These are phyloP conservation scores for Polymixis flavicincta DNA, from an alignment of 2,888 invertebrate species.

Conservation along the genomic window DNA sequence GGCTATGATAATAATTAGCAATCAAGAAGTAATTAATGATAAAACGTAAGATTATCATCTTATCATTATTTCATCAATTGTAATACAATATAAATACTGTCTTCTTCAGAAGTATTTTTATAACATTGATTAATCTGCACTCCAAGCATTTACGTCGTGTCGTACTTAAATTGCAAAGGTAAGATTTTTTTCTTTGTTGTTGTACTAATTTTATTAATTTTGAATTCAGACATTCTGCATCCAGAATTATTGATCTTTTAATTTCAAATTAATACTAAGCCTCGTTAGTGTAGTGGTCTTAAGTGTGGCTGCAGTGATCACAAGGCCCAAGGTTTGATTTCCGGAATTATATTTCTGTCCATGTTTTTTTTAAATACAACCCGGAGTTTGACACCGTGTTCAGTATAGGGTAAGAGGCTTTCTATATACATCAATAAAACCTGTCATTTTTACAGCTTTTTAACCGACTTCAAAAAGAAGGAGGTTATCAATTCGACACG, in stretches of 20 bases:
- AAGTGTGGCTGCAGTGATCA: neutral
- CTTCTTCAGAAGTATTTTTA: slow-evolving; percentile 5
- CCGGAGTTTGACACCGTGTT: neutral
- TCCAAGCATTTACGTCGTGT: neutral
- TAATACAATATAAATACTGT: slow-evolving; percentile 26
- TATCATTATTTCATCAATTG: slow-evolving; percentile 8
- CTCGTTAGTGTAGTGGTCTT: neutral
- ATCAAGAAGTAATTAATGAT: neutral
- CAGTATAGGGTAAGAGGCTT: neutral
- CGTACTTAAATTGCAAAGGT: neutral
- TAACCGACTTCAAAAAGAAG: too few species aligned
- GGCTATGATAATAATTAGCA: neutral
- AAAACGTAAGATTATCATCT: neutral
- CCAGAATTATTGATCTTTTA: neutral
- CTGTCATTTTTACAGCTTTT: neutral
- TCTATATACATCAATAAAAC: neutral
- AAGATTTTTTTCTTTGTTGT: neutral
- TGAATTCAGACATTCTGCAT: neutral
- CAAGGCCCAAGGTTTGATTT: neutral
- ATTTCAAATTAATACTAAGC: neutral
- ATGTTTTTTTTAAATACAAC: neutral
- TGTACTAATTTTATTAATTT: neutral
- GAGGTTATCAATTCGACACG: too few species aligned
- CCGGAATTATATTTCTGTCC: neutral
- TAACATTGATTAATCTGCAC: neutral